phyloP scores from a whole-genome alignment of 1,140 invertebrate genomes.

The Pseudomyrmex concolor region DNA sequence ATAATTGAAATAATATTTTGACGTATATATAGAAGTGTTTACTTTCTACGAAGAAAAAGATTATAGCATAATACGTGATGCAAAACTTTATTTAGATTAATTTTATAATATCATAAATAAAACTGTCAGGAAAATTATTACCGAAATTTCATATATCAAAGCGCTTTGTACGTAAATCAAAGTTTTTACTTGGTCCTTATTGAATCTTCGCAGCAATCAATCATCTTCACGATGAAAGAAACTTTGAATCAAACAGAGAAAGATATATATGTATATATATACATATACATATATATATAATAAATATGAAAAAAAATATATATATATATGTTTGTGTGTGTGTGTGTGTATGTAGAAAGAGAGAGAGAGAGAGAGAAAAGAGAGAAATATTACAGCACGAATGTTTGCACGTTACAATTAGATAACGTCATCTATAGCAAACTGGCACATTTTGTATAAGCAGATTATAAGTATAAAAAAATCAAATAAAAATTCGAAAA shows the following conservation, averaged over 20 bases:
- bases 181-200: neutral
- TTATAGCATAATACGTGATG: too few relatives aligned
- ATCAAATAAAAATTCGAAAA: conserved; percentile 9
- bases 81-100: too few relatives aligned
- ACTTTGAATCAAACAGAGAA: neutral
- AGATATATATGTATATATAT: neutral
- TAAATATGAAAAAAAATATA: too few relatives aligned
- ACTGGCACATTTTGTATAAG: conserved; percentile 7
- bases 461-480: conserved; percentile 24
- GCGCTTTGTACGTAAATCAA: neutral
- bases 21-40: too few relatives aligned
- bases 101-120: neutral
- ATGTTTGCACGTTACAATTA: neutral
- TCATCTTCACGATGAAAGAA: neutral
- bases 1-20: neutral
- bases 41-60: too few relatives aligned
- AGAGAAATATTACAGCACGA: too few relatives aligned
- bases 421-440: conserved; percentile 6
- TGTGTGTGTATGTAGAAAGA: too few relatives aligned
- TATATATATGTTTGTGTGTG: too few relatives aligned
- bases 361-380: too few relatives aligned
- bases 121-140: neutral
- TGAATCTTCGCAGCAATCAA: conserved; percentile 22
- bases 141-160: neutral
- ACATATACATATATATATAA: too few relatives aligned